Evolutionary conservation across 2,113 vertebrate genomes (phyloP), one percentile per base, ranked within the genome.

Genomic region (Phylloscopus trochiloides): DNA sequence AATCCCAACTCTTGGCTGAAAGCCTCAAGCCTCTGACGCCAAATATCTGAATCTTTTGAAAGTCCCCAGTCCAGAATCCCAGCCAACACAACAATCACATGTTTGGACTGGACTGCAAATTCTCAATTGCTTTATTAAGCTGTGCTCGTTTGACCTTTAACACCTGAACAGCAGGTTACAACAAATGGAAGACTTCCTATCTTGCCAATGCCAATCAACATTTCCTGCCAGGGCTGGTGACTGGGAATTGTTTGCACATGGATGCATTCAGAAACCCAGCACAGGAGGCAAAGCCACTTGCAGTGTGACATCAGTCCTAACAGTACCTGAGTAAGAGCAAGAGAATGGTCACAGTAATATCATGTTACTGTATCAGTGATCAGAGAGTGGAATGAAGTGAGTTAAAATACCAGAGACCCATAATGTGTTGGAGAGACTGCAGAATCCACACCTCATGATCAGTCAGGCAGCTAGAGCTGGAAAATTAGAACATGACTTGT

Each of bases 31-130:
- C 15, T 75, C 52, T 81, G 73, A 74, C 58, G 24, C 21, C 48
- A 74, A 78, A 78, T 32, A 3, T 26, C 73, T 84, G 47, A 78
- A 61, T 47, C 26, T 81, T 81, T 58, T 68, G 21, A 55, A 26
- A 73, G 12, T 19, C 40, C 15, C 36, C 0, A 0, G 0, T 7
- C 25, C 9, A 52, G 48, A 81, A 57, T 40, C 12, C 36, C 42
- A 79, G 50, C 40, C 79, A 78, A 55, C 32, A 59, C 8, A 91
- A 25, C 6, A 6, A 40, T 43, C 1, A 0, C 48, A 9, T 63
- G 51, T 65, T 87, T 68, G 20, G 84, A 38, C 61, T 47, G 21
- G 36, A 68, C n/a, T 52, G 20, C 50, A 57, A 45, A 81, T 81
- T 84, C 61, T 77, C 62, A 72, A 8, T 40, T 81, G 51, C n/a